Percentiles rank a stretch among this genome's conserved stretches.
These are phyloP conservation scores for Malaclemys terrapin DNA, from an alignment of 2,113 vertebrate genomes.

Conservation along the genomic window DNA sequence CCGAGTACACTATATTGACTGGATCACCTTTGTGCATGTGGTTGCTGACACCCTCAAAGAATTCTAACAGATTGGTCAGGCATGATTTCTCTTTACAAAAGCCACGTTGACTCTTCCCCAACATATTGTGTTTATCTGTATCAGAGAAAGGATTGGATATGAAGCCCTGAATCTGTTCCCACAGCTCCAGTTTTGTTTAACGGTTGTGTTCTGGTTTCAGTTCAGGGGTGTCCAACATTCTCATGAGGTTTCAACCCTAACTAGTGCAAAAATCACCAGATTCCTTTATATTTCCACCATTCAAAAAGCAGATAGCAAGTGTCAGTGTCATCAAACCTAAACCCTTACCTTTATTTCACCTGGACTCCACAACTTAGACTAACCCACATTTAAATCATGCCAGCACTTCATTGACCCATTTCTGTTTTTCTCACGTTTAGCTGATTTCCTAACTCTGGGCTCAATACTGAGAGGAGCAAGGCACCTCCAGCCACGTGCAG, in stretches of 20 bases:
- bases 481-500: background rate
- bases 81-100: background rate
- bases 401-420: rapidly evolving
- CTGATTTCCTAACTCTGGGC: conserved; percentile 5
- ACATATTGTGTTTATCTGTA: background rate
- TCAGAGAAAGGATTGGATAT: background rate
- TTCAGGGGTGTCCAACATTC: background rate
- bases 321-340: background rate
- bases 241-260: background rate
- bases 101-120: background rate
- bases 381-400: too few relatives aligned
- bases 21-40: background rate
- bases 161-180: background rate
- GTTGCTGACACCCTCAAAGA: background rate
- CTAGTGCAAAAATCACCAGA: background rate
- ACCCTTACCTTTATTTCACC: background rate
- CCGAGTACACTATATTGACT: background rate
- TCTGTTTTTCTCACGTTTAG: background rate
- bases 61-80: background rate
- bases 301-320: background rate
- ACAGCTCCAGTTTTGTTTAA: background rate
- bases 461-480: background rate
- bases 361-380: too few relatives aligned
- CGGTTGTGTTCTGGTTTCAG: background rate
- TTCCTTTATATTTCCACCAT: background rate